Base-by-base conservation (phyloP, 2,888 invertebrate genomes). In the Pemphredon lugubris region DNA sequence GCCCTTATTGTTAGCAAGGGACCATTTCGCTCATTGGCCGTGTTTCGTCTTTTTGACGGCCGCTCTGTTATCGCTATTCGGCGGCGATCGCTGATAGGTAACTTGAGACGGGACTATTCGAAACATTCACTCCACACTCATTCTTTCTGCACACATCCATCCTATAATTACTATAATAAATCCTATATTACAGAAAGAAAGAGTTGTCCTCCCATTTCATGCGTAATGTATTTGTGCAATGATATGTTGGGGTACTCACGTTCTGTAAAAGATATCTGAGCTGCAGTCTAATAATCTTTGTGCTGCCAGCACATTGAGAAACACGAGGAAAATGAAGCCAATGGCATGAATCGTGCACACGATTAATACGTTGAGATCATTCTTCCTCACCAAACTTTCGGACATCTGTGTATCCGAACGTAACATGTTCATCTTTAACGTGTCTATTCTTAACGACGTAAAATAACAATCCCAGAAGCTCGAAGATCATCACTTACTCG, bases 211-310 rank as follows among this genome's bases (percentile, higher is more conserved):
- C 6, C 30, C n/a, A n/a, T n/a, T n/a, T n/a, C n/a, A 30, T 30
- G 2, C 2, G 9, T 30, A 2, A 30, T 2, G 9, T 9, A 2
- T 30, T 30, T 2, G 9, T 9, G 2, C 30, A 30, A 9, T 30
- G 9, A 30, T 30, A 9, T 9, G 7, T 9, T 9, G 1, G 9
- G 2, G 2, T 34, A 34, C 48, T 26, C 13, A 48, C 48, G 32
- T 30, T n/a, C 14, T n/a, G 14, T 26, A 48, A 48, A 30, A 26
- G 5, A 45, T 20, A 0, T 45, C 44, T 21, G 23, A n/a, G 48
- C 48, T 48, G 13, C 14, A 30, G 14, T 48, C 48, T 2, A 48
- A 11, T 7, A 48, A n/a, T 16, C 9, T 23, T 26, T 48, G 48
- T 30, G 48, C 16, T 11, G 48, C 30, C 9, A 14, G 6, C 9